A percentile compares a stretch with the other conserved stretches of the same genome.
Conservation (phyloP, 2,797 vertebrate species). For the Dicrostonyx torquatus region DNA sequence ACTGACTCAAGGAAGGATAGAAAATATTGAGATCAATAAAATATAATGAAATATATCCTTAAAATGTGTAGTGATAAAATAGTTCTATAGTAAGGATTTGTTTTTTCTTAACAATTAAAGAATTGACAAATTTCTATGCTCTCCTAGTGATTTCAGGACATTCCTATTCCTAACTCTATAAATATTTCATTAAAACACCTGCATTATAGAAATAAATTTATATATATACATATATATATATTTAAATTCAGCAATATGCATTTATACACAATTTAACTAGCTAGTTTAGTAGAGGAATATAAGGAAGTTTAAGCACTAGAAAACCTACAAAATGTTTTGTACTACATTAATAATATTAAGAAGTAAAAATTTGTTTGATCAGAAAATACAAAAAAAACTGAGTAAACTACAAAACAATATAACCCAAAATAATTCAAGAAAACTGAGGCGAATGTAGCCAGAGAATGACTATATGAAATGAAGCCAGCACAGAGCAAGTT, state of each 20-base stretch:
- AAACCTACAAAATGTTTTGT: conserved; percentile 45
- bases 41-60: conserved; percentile 29
- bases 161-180: conserved; percentile 12
- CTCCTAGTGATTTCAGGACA: conserved; percentile 28
- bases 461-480: conserved; percentile 48
- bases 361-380: conserved; percentile 25
- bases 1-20: neutral
- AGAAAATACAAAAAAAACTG: conserved; percentile 21
- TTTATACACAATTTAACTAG: neutral
- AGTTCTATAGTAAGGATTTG: neutral
- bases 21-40: conserved; percentile 55
- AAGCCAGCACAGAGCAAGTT: conserved; percentile 4
- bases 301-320: conserved; percentile 29
- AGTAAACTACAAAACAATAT: conserved; percentile 29
- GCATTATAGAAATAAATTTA: conserved; percentile 38
- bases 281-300: neutral
- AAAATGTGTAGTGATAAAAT: neutral
- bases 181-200: conserved; percentile 18
- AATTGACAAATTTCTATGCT: conserved; percentile 19
- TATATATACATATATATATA: conserved; percentile 13
- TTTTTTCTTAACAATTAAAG: conserved; percentile 32
- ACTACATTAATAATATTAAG: conserved; percentile 52
- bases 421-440: conserved; percentile 50
- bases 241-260: conserved; percentile 32
- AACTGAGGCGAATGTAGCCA: neutral